Conservation (phyloP, 1,140 invertebrate species). For the Heliothis virescens region DNA sequence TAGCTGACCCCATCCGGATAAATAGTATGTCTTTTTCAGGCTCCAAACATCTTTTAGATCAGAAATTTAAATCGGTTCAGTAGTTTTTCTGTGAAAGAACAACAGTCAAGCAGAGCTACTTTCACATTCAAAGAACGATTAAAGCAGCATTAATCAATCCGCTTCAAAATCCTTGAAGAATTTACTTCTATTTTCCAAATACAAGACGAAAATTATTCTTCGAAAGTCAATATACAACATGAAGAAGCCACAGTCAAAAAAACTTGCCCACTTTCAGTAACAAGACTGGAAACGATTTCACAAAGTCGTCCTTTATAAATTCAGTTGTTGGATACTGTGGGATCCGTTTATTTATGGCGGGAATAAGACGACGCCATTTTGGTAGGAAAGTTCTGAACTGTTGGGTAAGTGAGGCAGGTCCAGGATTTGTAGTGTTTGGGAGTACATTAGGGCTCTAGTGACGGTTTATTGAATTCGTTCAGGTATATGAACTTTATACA, state of each 20-base stretch:
- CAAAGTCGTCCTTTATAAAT: slow-evolving; percentile 48
- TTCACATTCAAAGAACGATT: too few species aligned
- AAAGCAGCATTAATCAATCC: too few species aligned
- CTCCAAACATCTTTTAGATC: too few species aligned
- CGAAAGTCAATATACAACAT: background rate
- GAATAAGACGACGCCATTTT: slow-evolving; percentile 56
- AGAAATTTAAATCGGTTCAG: too few species aligned
- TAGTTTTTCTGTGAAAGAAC: too few species aligned
- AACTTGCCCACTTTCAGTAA: slow-evolving; percentile 34
- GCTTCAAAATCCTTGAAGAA: background rate
- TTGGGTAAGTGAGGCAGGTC: slow-evolving; percentile 52
- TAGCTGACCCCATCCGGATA: too few species aligned
- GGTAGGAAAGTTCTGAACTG: slow-evolving; percentile 55
- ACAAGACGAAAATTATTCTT: slow-evolving; percentile 2
- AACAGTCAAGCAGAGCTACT: too few species aligned
- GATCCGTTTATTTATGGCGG: slow-evolving; percentile 62
- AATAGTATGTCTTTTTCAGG: too few species aligned
- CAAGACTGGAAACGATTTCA: slow-evolving; percentile 47
- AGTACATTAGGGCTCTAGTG: slow-evolving; percentile 14
- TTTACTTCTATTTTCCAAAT: background rate
- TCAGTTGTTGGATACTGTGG: slow-evolving; percentile 30
- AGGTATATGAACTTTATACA: background rate
- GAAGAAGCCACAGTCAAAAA: slow-evolving; percentile 14
- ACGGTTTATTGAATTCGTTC: background rate
- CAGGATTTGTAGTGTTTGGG: slow-evolving; percentile 53